Conservation (phyloP, 2,797 vertebrate genomes). For the Tympanoctomys barrerae region DNA sequence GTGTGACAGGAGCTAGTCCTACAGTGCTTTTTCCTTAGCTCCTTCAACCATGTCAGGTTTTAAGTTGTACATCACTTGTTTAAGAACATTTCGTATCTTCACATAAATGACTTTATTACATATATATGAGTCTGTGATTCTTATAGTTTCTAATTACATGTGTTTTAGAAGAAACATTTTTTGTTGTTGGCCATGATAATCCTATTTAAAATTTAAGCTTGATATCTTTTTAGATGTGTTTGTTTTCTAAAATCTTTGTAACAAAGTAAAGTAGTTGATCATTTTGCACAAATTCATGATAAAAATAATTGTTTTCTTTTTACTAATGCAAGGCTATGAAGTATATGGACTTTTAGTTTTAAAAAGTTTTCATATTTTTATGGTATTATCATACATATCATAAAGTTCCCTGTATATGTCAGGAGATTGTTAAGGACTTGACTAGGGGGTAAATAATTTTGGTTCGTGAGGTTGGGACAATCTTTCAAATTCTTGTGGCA, state of each 20-base stretch:
- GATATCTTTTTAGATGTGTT: neutral
- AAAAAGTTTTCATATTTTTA: neutral
- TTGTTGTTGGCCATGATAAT: neutral
- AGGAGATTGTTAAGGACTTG: neutral
- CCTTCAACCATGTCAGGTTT: neutral
- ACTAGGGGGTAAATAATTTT: neutral
- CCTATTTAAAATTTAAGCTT: slow-evolving; percentile 28
- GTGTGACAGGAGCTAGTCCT: neutral
- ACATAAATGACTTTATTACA: neutral
- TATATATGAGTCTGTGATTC: neutral
- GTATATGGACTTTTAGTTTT: neutral
- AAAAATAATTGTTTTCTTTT: slow-evolving; percentile 17
- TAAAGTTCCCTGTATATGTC: neutral
- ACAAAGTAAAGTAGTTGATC: neutral
- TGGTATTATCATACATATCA: neutral
- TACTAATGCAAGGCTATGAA: neutral
- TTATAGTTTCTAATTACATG: neutral
- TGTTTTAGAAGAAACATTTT: neutral
- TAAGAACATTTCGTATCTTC: neutral
- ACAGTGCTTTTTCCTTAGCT: neutral
- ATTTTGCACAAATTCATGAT: neutral
- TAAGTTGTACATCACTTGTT: neutral
- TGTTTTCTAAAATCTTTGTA: neutral
- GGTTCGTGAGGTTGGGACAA: neutral
- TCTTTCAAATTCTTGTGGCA: neutral